Evolutionary conservation across 1,140 invertebrate species (phyloP), one percentile per base, ranked within the genome.

Genomic region (Leguminivora glycinivorella): DNA sequence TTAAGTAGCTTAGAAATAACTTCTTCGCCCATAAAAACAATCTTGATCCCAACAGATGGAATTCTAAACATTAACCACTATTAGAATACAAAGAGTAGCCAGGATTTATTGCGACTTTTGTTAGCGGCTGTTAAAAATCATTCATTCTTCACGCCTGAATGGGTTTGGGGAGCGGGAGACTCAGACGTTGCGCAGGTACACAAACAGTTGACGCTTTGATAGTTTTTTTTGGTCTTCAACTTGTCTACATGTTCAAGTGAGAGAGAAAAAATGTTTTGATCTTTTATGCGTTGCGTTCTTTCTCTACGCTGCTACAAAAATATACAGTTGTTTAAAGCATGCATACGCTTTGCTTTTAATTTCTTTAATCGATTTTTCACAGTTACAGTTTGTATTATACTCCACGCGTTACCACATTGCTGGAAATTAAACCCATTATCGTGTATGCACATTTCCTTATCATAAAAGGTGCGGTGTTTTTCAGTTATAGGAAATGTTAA

Each of bases 121-220:
- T 82, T 75, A 72, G 70, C 63, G 75, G 68, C 75, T 81, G 75
- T 82, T 87, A 76, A 80, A 81, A 83, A 82, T 84, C 81, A 88
- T 86, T 84, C 82, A 88, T 86, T 87, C 80, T 67, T 78, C 78
- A 82, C 78, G 80, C 75, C 77, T 83, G 71, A 84, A 85, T 85
- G 74, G 74, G 79, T 84, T 81, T 74, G 56, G 76, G 79, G 75
- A 81, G 75, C 14, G 76, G 74, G 78, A 80, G 77, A 80, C 79
- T 74, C 76, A 80, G 76, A 81, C 79, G 79, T 71, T 70, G 77
- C 75, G 83, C 87, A 89, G 84, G 84, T 87, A 85, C 71, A 85
- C 79, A 83, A 78, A 72, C 34, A 74, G 73, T 52, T 29, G 69
- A 63, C 68, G 68, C 72, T 60, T 69, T 80, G 73, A 78, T 75